Evolutionary conservation across 92 coral and sea anemone species (phyloP), one percentile per base, ranked within the genome.

Genomic region (Porites lobata): DNA sequence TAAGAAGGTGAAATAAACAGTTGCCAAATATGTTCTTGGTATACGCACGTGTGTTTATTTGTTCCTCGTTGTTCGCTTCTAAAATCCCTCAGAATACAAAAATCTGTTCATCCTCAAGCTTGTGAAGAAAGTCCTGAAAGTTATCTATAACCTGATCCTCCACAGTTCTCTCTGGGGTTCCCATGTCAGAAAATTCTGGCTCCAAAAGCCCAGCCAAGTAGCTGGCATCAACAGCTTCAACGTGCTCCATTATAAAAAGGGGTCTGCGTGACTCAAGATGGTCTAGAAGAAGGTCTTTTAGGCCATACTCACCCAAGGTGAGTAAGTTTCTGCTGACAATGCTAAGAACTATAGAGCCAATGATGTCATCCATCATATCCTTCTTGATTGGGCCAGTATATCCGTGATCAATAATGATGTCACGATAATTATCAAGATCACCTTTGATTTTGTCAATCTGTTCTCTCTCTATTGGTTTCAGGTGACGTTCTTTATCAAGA

Each of bases 171-270:
- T 21, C 19, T 19, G 32, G 18, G 17, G 61, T 56, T 10, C 61
- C 61, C 61, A 56, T 14, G 13, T 11, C 8, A 69, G 74, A 69
- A 47, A 21, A 69, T 18, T 69, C 47, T 38, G 74, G 74, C 7
- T 18, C 47, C 22, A 69, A 47, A 38, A 69, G 8, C 26, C 74
- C 74, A 21, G 3, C 51, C 12, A 89, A 69, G 69, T 65, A 89
- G 84, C 77, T 89, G 17, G 92, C 88, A 89, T 89, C 84, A 61
- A 89, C 92, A 53, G 70, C 79, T 17, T 70, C 77, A 14, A 74
- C 52, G 59, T 76, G 21, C 20, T 81, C 85, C 24, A 52, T 69
- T 4, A 89, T 81, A 78, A 89, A 89, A 21, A 76, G 58, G 54
- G 77, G 52, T 65, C 76, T 90, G 74, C 85, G 86, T n/a, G 79